Evolutionary conservation across 2,797 vertebrate species (phyloP).

Genomic region (Kryptopterus vitreolus): DNA sequence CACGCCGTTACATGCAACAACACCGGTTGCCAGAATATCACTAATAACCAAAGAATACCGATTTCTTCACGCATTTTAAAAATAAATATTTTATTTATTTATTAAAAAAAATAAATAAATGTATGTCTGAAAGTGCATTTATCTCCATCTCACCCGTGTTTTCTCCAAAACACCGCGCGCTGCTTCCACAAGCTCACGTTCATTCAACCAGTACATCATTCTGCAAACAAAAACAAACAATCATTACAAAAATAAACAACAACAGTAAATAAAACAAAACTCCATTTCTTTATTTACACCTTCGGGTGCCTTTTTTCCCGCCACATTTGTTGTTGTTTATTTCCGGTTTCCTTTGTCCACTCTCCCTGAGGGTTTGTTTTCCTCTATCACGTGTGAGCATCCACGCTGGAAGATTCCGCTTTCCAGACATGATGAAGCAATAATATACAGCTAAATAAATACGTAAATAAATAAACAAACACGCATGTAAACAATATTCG

Average conservation of each 20-base stretch:
- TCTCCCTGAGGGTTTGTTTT: not conserved
- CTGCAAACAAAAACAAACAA: not conserved
- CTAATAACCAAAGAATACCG: no score
- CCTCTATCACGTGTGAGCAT: constrained; percentile 40
- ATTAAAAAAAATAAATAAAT: no score
- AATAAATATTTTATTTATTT: no score
- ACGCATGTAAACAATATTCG: not conserved
- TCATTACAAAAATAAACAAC: not conserved
- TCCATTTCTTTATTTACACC: constrained; percentile 2
- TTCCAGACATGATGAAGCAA: constrained; percentile 35
- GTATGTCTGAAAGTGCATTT: not conserved
- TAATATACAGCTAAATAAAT: no score
- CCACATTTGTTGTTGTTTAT: not conserved
- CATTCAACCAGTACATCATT: constrained; percentile 71
- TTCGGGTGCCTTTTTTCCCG: not conserved
- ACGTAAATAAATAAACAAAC: not conserved
- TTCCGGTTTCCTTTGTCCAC: constrained; percentile 5
- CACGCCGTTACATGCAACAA: no score
- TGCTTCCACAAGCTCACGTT: constrained; percentile 68
- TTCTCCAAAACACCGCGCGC: constrained; percentile 53
- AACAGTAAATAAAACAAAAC: not conserved
- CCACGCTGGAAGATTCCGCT: constrained; percentile 50
- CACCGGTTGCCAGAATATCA: no score
- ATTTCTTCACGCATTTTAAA: no score
- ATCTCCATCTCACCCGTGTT: not conserved